A percentile compares a stretch with the other conserved stretches of the same genome.
Conservation (phyloP, 2,113 vertebrate genomes). For the Ameiurus melas region DNA sequence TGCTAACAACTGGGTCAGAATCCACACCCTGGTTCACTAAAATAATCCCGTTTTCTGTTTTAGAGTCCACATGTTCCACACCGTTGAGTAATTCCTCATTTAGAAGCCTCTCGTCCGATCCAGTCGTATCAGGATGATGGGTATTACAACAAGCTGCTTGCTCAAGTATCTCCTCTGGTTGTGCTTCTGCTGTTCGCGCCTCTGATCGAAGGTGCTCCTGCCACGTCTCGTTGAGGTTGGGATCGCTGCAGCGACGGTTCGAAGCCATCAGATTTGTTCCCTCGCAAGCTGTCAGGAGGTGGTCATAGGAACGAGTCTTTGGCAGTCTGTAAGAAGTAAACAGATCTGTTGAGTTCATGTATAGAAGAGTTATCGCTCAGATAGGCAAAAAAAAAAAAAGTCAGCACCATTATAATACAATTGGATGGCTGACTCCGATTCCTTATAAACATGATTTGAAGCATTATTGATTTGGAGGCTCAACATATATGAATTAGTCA, state of each 20-base stretch:
- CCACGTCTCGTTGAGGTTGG: slow-evolving; percentile 94
- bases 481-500: background rate
- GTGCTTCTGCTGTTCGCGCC: slow-evolving; percentile 80
- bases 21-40: slow-evolving; percentile 68
- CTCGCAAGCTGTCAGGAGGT: slow-evolving; percentile 87
- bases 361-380: background rate
- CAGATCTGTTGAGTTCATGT: background rate
- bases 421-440: background rate
- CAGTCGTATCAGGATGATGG: slow-evolving; percentile 51
- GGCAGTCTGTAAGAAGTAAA: slow-evolving; percentile 76
- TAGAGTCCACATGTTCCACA: slow-evolving; percentile 38
- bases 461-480: background rate
- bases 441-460: background rate
- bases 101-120: slow-evolving; percentile 62
- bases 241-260: slow-evolving; percentile 91
- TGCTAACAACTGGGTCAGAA: background rate
- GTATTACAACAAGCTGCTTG: slow-evolving; percentile 53
- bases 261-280: slow-evolving; percentile 74
- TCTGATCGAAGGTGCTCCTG: slow-evolving; percentile 90
- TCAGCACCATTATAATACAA: background rate
- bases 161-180: slow-evolving; percentile 66
- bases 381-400: background rate
- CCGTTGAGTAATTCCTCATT: slow-evolving; percentile 26
- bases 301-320: slow-evolving; percentile 95
- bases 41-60: slow-evolving; percentile 29